These are phyloP conservation scores for Exaiptasia diaphana DNA, from an alignment of 64 coral and sea anemone species.

Conservation along the genomic window DNA sequence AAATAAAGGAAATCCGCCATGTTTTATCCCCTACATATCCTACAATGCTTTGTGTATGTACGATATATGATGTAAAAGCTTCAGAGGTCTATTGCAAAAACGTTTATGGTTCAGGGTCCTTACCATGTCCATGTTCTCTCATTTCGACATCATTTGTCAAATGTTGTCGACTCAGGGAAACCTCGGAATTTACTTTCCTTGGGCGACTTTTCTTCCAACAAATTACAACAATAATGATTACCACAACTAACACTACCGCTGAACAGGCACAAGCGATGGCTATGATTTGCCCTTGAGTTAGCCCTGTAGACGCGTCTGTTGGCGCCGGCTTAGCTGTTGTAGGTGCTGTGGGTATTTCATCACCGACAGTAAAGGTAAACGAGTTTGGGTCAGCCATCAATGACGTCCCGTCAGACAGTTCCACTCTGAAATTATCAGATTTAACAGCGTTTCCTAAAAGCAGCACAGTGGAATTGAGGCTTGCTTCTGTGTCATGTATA, in stretches of 20 bases:
- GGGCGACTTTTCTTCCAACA: slow-evolving; percentile 33
- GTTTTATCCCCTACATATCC: too few relatives aligned
- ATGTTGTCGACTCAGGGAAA: slow-evolving; percentile 18
- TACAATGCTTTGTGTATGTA: too few relatives aligned
- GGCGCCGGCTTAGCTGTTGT: not conserved
- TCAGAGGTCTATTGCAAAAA: too few relatives aligned
- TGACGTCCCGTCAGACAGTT: slow-evolving; percentile 8
- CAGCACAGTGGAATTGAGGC: not conserved
- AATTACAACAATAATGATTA: slow-evolving; percentile 35
- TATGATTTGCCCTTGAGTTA: slow-evolving; percentile 38
- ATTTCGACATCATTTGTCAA: not conserved
- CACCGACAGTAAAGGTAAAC: not conserved
- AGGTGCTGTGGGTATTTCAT: not conserved
- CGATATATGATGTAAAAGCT: too few relatives aligned
- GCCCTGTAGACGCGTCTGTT: not conserved
- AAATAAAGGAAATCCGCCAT: too few relatives aligned
- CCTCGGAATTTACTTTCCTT: not conserved
- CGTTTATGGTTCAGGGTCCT: too few relatives aligned
- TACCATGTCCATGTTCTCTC: slow-evolving; percentile 54
- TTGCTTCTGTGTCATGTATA: not conserved
- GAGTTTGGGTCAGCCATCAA: slow-evolving; percentile 31
- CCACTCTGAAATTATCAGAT: slow-evolving; percentile 38
- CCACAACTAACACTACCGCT: slow-evolving; percentile 8
- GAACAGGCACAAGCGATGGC: slow-evolving; percentile 42
- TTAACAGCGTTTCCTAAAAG: slow-evolving; percentile 6